A percentile compares a stretch with the other conserved stretches of the same genome.
phyloP scores from a whole-genome alignment of 1,140 invertebrate species.

The Callitettix versicolor region DNA sequence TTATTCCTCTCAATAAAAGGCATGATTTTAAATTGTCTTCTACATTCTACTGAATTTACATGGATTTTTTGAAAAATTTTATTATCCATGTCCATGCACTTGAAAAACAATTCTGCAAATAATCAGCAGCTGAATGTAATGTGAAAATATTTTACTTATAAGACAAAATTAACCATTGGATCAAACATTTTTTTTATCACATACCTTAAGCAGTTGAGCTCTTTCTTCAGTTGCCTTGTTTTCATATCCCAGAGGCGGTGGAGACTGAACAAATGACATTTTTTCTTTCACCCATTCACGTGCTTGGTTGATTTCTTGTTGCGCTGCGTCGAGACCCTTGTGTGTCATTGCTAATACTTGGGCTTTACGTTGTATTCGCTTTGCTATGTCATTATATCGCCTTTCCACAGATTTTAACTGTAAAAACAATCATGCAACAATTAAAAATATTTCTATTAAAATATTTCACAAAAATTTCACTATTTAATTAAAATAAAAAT shows the following conservation, averaged over 20 bases:
- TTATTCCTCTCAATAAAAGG: too few relatives aligned
- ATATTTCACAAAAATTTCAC: neutral
- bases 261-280: slow-evolving; percentile 51
- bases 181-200: neutral
- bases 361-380: slow-evolving; percentile 69
- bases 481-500: too few relatives aligned
- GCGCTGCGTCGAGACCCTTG: slow-evolving; percentile 55
- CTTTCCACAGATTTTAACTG: slow-evolving; percentile 70
- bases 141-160: too few relatives aligned
- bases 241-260: slow-evolving; percentile 59
- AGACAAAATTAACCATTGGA: too few relatives aligned
- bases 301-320: slow-evolving; percentile 48
- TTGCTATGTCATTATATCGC: slow-evolving; percentile 68
- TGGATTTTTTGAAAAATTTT: too few relatives aligned
- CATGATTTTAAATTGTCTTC: too few relatives aligned
- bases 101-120: too few relatives aligned
- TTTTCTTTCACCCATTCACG: slow-evolving; percentile 71
- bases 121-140: too few relatives aligned
- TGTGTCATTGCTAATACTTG: slow-evolving; percentile 69
- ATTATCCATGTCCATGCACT: too few relatives aligned
- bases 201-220: slow-evolving; percentile 53
- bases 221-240: slow-evolving; percentile 60
- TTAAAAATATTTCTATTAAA: slow-evolving; percentile 9
- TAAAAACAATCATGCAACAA: slow-evolving; percentile 26
- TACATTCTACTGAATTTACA: too few relatives aligned